These are phyloP conservation scores for Ispidina picta DNA, from an alignment of 2,797 vertebrate species.

Conservation along the genomic window DNA sequence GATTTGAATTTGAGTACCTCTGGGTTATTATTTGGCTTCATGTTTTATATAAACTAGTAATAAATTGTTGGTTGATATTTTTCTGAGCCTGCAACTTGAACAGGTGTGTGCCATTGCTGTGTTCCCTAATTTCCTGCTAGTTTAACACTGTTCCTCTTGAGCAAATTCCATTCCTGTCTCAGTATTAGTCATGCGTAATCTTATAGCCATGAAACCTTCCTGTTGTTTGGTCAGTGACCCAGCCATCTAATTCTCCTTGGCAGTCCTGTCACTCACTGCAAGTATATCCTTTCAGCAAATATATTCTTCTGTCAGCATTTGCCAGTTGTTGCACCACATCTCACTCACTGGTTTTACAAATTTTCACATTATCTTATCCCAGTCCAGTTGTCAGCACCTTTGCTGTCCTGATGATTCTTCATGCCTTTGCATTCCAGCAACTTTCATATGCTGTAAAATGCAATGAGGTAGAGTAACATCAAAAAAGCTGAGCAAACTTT, in stretches of 20 bases:
- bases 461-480: background rate
- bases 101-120: constrained; percentile 9
- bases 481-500: background rate
- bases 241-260: background rate
- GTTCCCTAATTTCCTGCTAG: constrained; percentile 12
- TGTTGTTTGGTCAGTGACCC: constrained; percentile 22
- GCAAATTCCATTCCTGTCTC: background rate
- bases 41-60: constrained; percentile 4
- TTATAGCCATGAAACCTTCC: background rate
- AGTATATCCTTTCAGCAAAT: background rate
- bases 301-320: background rate
- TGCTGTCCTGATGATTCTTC: background rate
- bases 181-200: background rate
- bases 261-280: background rate
- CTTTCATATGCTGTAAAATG: fast-evolving
- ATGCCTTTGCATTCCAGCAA: background rate
- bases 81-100: constrained; percentile 22
- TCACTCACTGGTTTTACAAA: background rate
- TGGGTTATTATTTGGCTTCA: background rate
- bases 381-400: background rate
- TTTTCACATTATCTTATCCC: background rate
- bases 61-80: constrained; percentile 4
- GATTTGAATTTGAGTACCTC: constrained; percentile 20
- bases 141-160: constrained; percentile 2
- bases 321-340: background rate